Percentiles rank a stretch among this genome's conserved stretches.
Evolutionary conservation across 53 echinoderm and acorn worm species (phyloP).

Genomic region (Paracentrotus lividus): DNA sequence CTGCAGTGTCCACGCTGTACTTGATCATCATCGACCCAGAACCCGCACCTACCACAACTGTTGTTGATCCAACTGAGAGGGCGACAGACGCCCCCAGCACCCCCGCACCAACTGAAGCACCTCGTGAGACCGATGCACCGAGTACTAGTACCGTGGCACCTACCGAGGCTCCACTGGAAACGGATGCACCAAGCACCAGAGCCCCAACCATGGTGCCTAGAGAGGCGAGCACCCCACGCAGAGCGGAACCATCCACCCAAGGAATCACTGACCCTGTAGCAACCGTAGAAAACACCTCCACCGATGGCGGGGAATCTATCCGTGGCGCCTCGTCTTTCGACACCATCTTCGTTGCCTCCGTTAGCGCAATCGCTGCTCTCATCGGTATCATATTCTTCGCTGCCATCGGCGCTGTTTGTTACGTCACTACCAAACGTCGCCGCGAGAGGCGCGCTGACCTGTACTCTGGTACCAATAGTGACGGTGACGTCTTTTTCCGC

Average conservation of each 20-base stretch:
- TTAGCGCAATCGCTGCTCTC: slow-evolving; percentile 40
- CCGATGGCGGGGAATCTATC: background rate
- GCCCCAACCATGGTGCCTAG: background rate
- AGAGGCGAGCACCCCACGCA: background rate
- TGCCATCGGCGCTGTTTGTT: slow-evolving; percentile 44
- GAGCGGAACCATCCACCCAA: background rate
- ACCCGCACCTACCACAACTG: background rate
- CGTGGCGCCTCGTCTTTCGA: slow-evolving; percentile 37
- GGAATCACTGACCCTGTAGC: slow-evolving; percentile 8
- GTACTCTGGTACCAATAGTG: slow-evolving; percentile 51
- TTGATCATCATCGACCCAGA: slow-evolving; percentile 29
- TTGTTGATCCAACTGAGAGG: background rate
- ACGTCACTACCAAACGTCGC: slow-evolving; percentile 32
- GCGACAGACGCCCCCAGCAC: background rate
- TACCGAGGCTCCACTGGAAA: background rate
- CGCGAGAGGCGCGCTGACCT: background rate
- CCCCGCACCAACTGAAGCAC: background rate
- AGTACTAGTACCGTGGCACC: background rate
- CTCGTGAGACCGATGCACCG: background rate
- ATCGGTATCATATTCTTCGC: slow-evolving; percentile 66
- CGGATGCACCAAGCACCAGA: background rate
- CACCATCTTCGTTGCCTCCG: slow-evolving; percentile 68
- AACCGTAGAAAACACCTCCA: slow-evolving; percentile 10
- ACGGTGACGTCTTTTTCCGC: slow-evolving; percentile 78
- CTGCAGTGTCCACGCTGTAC: slow-evolving; percentile 18